phyloP scores from a whole-genome alignment of 2,797 vertebrate species.

The Emydoidea blandingii region DNA sequence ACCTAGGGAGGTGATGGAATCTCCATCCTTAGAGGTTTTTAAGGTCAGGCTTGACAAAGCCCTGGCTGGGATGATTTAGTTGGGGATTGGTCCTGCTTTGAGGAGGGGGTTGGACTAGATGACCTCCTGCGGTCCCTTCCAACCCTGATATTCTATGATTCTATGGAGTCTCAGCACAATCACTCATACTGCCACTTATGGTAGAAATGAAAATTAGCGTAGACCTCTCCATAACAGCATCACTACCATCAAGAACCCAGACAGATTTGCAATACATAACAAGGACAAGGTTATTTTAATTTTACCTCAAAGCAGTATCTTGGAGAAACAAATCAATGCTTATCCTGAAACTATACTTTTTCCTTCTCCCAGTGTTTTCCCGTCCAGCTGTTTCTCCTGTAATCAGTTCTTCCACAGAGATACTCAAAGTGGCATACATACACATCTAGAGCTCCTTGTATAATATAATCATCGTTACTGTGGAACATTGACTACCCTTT shows the following conservation, averaged over 20 bases:
- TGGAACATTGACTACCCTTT: not conserved
- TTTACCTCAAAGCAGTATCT: not conserved
- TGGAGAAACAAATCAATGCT: not conserved
- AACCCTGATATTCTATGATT: no score
- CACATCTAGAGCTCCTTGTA: not conserved
- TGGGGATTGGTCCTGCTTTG: no score
- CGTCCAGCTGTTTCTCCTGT: not conserved
- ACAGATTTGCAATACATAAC: not conserved
- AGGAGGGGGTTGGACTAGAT: no score
- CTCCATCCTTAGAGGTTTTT: no score
- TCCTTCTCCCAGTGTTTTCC: not conserved
- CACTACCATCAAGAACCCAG: not conserved
- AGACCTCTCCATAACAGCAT: not conserved
- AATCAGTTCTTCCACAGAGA: not conserved
- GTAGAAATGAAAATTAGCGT: not conserved
- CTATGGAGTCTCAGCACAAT: not conserved
- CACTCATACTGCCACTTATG: not conserved
- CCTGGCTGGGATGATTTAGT: no score
- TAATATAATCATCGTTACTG: not conserved
- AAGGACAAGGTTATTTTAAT: not conserved
- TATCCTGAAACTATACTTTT: rapidly evolving
- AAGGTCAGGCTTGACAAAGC: no score
- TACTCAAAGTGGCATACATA: not conserved
- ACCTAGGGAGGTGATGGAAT: no score
- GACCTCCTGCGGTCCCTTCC: no score